phyloP scores from a whole-genome alignment of 2,888 invertebrate species.

The Atethmia centrago region DNA sequence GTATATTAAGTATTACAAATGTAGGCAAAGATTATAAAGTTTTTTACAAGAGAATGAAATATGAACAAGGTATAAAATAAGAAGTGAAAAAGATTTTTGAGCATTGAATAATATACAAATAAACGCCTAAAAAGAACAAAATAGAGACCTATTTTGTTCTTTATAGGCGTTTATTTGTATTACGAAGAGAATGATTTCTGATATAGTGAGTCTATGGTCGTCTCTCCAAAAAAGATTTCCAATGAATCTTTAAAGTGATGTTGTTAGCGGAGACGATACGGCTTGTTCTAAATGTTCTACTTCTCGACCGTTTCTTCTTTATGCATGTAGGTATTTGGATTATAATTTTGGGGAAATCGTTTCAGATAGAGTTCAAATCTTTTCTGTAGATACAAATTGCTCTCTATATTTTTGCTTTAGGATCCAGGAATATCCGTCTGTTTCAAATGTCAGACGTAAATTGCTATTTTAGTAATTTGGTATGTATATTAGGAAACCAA shows the following conservation, averaged over 20 bases:
- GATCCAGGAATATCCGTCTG: background rate
- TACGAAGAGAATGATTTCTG: background rate
- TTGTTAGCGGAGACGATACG: background rate
- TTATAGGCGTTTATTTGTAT: background rate
- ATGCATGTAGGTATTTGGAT: background rate
- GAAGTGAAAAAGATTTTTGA: background rate
- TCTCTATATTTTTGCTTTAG: background rate
- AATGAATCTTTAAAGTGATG: background rate
- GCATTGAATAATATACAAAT: slow-evolving; percentile 8
- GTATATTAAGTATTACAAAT: slow-evolving; percentile 37
- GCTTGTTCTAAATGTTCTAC: background rate
- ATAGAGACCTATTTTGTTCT: background rate
- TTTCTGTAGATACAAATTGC: background rate
- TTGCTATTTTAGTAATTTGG: background rate
- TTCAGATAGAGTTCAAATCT: background rate
- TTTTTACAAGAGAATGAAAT: slow-evolving; percentile 42
- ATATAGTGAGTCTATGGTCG: background rate
- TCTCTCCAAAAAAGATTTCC: too few species aligned
- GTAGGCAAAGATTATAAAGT: slow-evolving; percentile 28
- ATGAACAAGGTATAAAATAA: slow-evolving; percentile 21
- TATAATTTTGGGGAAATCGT: background rate
- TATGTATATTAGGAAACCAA: slow-evolving; percentile 7
- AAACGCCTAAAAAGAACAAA: too few species aligned
- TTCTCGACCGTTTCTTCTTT: background rate
- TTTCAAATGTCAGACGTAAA: background rate